Evolutionary conservation across 2,113 vertebrate genomes (phyloP).

Genomic region (Pelobates fuscus): DNA sequence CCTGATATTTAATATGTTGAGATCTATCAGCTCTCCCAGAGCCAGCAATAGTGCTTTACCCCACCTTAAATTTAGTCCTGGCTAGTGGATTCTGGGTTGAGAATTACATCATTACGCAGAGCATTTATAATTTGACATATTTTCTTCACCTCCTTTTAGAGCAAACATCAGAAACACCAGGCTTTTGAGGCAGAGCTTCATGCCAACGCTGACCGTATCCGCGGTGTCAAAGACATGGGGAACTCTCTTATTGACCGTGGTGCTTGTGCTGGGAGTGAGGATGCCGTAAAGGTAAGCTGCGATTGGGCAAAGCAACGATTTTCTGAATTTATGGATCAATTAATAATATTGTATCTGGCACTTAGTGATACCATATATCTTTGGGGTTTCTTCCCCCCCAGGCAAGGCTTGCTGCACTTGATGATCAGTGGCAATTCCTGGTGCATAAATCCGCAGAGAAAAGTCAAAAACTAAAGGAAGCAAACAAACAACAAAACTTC

Average conservation of each 20-base stretch:
- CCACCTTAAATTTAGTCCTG: background rate
- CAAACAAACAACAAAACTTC: conserved; percentile 98
- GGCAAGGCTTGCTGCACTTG: conserved; percentile 85
- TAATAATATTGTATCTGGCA: too few relatives aligned
- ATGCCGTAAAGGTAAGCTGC: conserved; percentile 87
- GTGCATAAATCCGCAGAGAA: conserved; percentile 98
- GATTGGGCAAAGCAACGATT: too few relatives aligned
- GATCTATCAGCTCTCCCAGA: background rate
- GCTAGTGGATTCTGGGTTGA: background rate
- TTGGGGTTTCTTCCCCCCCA: too few relatives aligned
- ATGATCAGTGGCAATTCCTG: conserved; percentile 98
- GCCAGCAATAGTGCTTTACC: background rate
- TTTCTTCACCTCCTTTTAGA: conserved; percentile 66
- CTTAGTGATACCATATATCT: too few relatives aligned
- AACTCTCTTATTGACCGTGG: conserved; percentile 94
- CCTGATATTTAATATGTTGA: background rate
- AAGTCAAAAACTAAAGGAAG: conserved; percentile 97
- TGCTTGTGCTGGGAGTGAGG: conserved; percentile 93
- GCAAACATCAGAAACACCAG: conserved; percentile 98
- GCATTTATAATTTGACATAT: background rate
- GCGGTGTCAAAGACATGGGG: conserved; percentile 92
- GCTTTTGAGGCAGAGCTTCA: conserved; percentile 97
- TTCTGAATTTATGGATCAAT: too few relatives aligned
- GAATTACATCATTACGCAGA: background rate
- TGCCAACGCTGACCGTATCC: conserved; percentile 94